Evolutionary conservation across 2,797 vertebrate genomes (phyloP).

Genomic region (Somateria mollissima): DNA sequence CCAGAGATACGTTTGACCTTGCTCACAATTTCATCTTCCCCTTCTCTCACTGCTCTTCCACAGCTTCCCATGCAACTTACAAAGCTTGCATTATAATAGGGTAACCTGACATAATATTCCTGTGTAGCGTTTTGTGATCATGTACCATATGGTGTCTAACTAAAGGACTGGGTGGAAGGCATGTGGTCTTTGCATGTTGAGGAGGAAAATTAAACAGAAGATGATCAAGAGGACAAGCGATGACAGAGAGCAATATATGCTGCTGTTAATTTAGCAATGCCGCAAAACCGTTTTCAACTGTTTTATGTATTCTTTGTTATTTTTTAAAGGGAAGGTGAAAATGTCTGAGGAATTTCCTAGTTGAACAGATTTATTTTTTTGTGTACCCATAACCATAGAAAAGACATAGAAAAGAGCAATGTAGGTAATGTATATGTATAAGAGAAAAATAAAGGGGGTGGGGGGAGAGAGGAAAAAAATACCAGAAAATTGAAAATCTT

Average conservation of each 20-base stretch:
- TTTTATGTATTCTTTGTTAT: not conserved
- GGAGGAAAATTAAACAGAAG: not conserved
- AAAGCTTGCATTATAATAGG: not conserved
- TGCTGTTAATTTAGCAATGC: not conserved
- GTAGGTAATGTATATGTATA: not conserved
- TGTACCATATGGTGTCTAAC: not conserved
- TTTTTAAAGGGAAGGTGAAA: not conserved
- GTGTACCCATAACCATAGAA: not conserved
- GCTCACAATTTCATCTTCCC: not conserved
- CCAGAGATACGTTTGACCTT: conserved; percentile 5
- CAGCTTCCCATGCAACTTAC: not conserved
- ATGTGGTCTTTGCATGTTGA: not conserved
- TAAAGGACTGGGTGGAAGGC: not conserved
- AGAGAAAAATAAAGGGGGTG: not conserved
- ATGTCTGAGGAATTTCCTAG: not conserved
- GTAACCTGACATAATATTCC: not conserved
- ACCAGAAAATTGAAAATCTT: not conserved
- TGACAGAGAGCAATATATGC: not conserved
- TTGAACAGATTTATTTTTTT: not conserved
- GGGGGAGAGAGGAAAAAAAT: not conserved
- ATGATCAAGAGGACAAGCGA: not conserved
- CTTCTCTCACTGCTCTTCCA: not conserved
- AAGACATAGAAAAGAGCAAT: not conserved
- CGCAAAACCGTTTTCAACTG: not conserved
- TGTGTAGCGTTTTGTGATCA: not conserved